phyloP scores from a whole-genome alignment of 2,113 vertebrate genomes.

The Penelope pileata region DNA sequence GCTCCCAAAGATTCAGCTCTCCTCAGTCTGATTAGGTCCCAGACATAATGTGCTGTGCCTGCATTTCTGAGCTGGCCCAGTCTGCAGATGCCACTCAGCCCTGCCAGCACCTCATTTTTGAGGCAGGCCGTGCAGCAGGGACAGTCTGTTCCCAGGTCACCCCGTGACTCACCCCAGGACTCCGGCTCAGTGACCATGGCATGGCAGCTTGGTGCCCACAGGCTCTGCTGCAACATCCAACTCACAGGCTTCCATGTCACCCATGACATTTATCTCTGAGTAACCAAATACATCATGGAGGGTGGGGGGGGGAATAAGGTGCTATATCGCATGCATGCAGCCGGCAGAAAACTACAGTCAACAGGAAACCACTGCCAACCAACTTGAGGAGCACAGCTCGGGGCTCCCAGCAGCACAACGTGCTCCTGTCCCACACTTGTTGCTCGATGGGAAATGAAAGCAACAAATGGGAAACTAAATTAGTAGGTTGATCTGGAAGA shows the following conservation, averaged over 20 bases:
- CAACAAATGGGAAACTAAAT: not conserved
- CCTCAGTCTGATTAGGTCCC: not conserved
- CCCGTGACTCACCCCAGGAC: not conserved
- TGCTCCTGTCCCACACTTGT: not conserved
- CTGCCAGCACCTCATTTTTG: not conserved
- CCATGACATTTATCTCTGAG: not conserved
- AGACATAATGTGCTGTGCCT: not conserved
- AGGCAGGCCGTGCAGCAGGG: not conserved
- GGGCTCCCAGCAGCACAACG: not conserved
- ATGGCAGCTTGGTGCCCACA: too few relatives aligned
- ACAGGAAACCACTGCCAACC: not conserved
- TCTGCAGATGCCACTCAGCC: not conserved
- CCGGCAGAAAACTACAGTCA: not conserved
- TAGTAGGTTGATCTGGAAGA: not conserved
- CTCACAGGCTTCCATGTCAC: too few relatives aligned
- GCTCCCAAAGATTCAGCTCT: not conserved
- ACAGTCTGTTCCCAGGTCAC: not conserved
- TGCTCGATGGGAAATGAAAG: not conserved
- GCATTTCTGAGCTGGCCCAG: not conserved
- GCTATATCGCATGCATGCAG: not conserved
- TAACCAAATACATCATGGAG: not conserved
- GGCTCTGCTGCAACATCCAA: not conserved
- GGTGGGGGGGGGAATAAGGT: too few relatives aligned
- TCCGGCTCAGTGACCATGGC: not conserved
- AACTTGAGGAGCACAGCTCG: not conserved